Evolutionary conservation across 2,888 invertebrate genomes (phyloP).

Genomic region (Drosophila aldrichi): DNA sequence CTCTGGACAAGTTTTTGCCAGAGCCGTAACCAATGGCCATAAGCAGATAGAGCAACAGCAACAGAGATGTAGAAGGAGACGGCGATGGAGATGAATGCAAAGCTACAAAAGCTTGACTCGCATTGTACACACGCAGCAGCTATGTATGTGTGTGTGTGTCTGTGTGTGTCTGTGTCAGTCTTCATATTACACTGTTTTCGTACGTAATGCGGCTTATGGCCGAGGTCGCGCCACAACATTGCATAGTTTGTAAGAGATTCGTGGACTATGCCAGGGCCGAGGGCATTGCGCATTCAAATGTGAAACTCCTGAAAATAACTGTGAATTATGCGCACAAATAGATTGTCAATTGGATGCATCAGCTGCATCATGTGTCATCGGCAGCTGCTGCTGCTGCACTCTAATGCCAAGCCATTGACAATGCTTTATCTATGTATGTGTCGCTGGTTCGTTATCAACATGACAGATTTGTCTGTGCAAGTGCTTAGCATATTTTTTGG

Average conservation of each 20-base stretch:
- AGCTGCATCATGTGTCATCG: constrained; percentile 37
- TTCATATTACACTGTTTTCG: constrained; percentile 23
- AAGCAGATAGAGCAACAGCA: constrained; percentile 14
- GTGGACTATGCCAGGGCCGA: neutral
- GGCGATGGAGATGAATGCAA: constrained; percentile 1
- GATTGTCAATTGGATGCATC: constrained; percentile 49
- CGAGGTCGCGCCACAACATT: constrained; percentile 21
- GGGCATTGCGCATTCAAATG: constrained; percentile 12
- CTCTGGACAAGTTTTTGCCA: constrained; percentile 35
- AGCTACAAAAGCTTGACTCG: constrained; percentile 10
- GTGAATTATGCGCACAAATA: constrained; percentile 38
- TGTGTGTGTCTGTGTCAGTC: constrained; percentile 4
- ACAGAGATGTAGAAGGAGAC: neutral
- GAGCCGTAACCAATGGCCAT: constrained; percentile 38
- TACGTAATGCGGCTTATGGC: neutral
- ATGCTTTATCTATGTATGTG: neutral
- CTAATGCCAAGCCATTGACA: constrained; percentile 1
- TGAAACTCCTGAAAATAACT: constrained; percentile 36
- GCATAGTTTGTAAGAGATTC: constrained; percentile 15
- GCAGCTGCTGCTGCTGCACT: constrained; percentile 5
- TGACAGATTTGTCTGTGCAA: neutral
- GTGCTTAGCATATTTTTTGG: neutral
- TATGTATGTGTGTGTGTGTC: neutral
- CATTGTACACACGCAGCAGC: constrained; percentile 35
- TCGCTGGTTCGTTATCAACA: neutral